Base-by-base conservation (phyloP, 1,140 invertebrate species). In the Plutomurus gul region DNA sequence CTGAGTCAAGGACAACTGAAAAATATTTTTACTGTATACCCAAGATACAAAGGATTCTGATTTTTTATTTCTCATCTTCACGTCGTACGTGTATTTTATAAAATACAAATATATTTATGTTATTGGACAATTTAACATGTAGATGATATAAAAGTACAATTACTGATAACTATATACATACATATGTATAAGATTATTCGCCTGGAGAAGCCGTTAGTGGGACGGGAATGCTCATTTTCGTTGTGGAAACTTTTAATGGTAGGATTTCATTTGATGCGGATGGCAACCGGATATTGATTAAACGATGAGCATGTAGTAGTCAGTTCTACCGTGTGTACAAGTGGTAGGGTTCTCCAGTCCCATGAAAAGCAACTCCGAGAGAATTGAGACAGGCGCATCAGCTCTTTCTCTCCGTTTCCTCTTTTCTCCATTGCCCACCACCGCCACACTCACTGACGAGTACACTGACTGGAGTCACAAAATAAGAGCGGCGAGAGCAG, bases 201-300 rank as follows among this genome's bases (percentile, higher is more conserved):
- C n/a, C n/a, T 16, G 7, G 2, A 13, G 7, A 43, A 43, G 7
- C n/a, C n/a, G 39, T 43, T 43, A 13, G 11, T 10, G n/a, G 11
- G 39, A 43, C n/a, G 39, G n/a, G 39, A n/a, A 43, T 43, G 39
- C 39, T 43, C 39, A 43, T 43, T 43, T 43, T 43, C 39, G 47
- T 27, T 27, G 30, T 6, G 2, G 56, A 16, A 11, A 27, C 20
- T 65, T 43, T 13, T 30, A 33, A 30, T 30, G 72, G 20, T 47
- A 49, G 72, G 25, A 74, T 47, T 30, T 74, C 13, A 40, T 43
- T 47, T 46, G 72, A 74, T 74, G 72, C 47, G 30, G 47, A 75
- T 75, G 74, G 74, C 20, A 75, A 75, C 74, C 74, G 74, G 74
- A 75, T 75, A 75, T 75, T 75, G 74, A 75, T 75, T 75, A 75